Percentiles rank a stretch among this genome's conserved stretches.
phyloP scores from a whole-genome alignment of 2,888 invertebrate genomes.

The Halictus quadricinctus region DNA sequence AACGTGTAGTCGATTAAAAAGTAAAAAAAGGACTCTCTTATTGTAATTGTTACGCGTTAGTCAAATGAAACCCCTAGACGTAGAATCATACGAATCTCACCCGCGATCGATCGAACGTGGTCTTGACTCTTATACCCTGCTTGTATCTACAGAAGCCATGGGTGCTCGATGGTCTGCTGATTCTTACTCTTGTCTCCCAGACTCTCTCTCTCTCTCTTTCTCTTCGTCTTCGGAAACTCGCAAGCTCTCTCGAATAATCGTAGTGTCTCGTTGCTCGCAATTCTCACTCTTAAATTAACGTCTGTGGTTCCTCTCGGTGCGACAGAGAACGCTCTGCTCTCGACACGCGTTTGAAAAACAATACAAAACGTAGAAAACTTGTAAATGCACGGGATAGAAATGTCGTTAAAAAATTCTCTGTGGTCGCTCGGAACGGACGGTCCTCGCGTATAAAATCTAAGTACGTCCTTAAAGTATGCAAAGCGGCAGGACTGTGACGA shows the following conservation, averaged over 20 bases:
- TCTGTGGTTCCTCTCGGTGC: slow-evolving; percentile 29
- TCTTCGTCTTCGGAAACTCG: background rate
- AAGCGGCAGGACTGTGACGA: background rate
- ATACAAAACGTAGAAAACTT: slow-evolving; percentile 42
- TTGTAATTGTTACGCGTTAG: slow-evolving; percentile 52
- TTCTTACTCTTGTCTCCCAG: background rate
- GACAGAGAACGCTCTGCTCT: background rate
- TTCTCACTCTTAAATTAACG: background rate
- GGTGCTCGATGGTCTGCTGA: slow-evolving; percentile 12
- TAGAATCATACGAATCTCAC: slow-evolving; percentile 47
- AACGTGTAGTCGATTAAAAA: slow-evolving; percentile 74
- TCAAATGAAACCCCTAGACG: slow-evolving; percentile 55
- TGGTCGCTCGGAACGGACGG: slow-evolving; percentile 46
- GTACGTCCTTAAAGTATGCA: slow-evolving; percentile 34
- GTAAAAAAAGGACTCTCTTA: slow-evolving; percentile 74
- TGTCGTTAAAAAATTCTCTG: slow-evolving; percentile 36
- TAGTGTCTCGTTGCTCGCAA: slow-evolving; percentile 37
- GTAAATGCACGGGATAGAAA: slow-evolving; percentile 43
- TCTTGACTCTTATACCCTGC: slow-evolving; percentile 78
- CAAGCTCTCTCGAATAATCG: slow-evolving; percentile 14
- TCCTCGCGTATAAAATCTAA: slow-evolving; percentile 41
- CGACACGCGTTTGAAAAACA: background rate
- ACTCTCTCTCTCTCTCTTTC: background rate
- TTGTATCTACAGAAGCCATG: slow-evolving; percentile 77
- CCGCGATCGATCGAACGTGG: slow-evolving; percentile 61